Evolutionary conservation across 1,140 invertebrate species (phyloP), one percentile per base, ranked within the genome.

Genomic region (Drosophila tani): DNA sequence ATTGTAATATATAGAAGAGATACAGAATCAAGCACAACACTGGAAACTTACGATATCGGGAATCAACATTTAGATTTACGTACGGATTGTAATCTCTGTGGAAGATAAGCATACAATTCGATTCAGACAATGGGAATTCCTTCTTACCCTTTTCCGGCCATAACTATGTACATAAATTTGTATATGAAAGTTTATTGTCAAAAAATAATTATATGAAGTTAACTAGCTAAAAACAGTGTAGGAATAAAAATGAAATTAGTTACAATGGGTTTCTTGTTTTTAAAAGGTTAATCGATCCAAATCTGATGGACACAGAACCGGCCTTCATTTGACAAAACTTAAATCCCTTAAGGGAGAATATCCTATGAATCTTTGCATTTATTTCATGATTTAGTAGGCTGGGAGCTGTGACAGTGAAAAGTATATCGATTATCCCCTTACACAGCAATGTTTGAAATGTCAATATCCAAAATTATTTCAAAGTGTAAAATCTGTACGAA

Each of bases 1-100:
- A 40, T 27, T n/a, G 12, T 6, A 17, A 58, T 45, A 57, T 11
- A 60, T 12, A 12, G 27, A 21, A 5, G 27, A 35, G 11, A 6
- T 29, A 11, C 1, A n/a, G 8, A 24, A 24, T 24, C 21, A 24
- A 24, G 27, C 27, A 1, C 1, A 5, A 17, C 29, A 32, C 29
- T 32, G 8, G 8, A 32, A 32, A 8, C 29, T 9, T 6, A 32
- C 27, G 27, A 5, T 27, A 27, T 5, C 6, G 27, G 27, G 27
- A 1, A 29, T 27, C 46, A n/a, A 82, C 63, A 3, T 60, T 5
- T 14, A 79, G 63, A 43, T 73, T 43, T 3, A 51, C 79, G 53
- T 81, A 81, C 0, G 80, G 79, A 65, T 82, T 50, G 27, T 64
- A 82, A 1, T 47, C 46, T 21, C 17, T 24, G 21, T 24, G 21